Percentiles rank a stretch among this genome's conserved stretches.
Conservation (phyloP, 1,140 invertebrate species). For the Myzus persicae region DNA sequence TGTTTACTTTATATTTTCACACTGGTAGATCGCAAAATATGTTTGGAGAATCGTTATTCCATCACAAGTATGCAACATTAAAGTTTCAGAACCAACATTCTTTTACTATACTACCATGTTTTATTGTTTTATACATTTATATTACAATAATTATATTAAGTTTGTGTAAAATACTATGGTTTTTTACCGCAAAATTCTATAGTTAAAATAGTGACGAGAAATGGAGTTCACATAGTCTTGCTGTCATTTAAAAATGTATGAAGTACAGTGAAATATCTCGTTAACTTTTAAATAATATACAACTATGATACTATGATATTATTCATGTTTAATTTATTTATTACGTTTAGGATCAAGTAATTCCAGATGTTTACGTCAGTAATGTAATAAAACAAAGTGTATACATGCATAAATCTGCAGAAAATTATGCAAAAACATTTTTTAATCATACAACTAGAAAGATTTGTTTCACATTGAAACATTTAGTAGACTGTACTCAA, state of each 20-base stretch:
- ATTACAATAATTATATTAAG: not conserved
- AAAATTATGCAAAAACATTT: slow-evolving; percentile 76
- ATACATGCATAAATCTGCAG: slow-evolving; percentile 79
- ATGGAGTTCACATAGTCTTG: not conserved
- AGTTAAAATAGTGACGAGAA: not conserved
- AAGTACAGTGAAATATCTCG: not conserved
- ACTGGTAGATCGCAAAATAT: too few species aligned
- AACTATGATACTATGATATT: not conserved
- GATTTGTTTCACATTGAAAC: slow-evolving; percentile 89
- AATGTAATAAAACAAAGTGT: slow-evolving; percentile 83
- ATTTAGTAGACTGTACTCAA: slow-evolving; percentile 86
- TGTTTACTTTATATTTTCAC: too few species aligned
- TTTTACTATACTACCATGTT: not conserved
- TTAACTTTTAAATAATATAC: not conserved
- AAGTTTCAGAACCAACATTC: not conserved
- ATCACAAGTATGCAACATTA: not conserved
- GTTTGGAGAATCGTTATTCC: too few species aligned
- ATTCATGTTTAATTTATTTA: not conserved
- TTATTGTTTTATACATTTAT: not conserved
- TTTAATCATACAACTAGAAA: slow-evolving; percentile 74
- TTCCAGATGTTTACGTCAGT: slow-evolving; percentile 71
- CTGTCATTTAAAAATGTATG: not conserved
- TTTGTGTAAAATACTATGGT: too few species aligned
- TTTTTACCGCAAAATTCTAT: too few species aligned
- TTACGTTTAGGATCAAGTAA: slow-evolving; percentile 22